These are phyloP conservation scores for Microtus richardsoni DNA, from an alignment of 2,113 vertebrate species.

Conservation along the genomic window DNA sequence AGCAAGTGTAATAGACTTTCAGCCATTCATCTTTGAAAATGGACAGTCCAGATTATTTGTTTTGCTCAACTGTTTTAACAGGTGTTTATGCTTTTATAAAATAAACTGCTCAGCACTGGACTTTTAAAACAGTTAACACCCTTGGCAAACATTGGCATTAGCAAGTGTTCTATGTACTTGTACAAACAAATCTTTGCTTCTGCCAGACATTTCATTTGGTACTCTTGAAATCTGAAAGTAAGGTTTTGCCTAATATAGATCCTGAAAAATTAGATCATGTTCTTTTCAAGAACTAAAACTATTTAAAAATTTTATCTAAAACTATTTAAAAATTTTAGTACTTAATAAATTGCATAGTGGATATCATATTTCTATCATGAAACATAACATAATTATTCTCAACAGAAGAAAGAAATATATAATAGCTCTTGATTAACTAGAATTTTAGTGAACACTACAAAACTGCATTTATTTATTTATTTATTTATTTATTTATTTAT, in stretches of 20 bases:
- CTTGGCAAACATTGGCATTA: not conserved
- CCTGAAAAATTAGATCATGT: not conserved
- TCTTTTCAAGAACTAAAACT: not conserved
- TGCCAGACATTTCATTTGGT: slow-evolving; percentile 14
- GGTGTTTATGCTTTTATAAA: slow-evolving; percentile 37
- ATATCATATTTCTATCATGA: not conserved
- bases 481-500: too few species aligned
- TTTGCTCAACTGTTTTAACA: slow-evolving; percentile 48
- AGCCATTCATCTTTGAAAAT: slow-evolving; percentile 11
- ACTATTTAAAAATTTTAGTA: not conserved
- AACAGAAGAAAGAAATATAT: not conserved
- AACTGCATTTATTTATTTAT: not conserved
- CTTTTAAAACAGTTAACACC: slow-evolving; percentile 18
- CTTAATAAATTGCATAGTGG: not conserved
- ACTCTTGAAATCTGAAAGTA: slow-evolving; percentile 34
- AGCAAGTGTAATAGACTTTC: not conserved
- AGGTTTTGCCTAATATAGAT: not conserved
- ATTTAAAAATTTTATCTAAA: not conserved
- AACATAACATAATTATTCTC: not conserved
- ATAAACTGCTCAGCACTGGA: slow-evolving; percentile 23
- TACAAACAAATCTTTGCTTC: not conserved
- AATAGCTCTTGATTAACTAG: not conserved
- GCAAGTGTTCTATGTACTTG: not conserved
- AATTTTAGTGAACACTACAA: not conserved
- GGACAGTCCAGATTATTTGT: not conserved